phyloP scores from a whole-genome alignment of 2,797 vertebrate species.

The Chaenodraco wilsoni region DNA sequence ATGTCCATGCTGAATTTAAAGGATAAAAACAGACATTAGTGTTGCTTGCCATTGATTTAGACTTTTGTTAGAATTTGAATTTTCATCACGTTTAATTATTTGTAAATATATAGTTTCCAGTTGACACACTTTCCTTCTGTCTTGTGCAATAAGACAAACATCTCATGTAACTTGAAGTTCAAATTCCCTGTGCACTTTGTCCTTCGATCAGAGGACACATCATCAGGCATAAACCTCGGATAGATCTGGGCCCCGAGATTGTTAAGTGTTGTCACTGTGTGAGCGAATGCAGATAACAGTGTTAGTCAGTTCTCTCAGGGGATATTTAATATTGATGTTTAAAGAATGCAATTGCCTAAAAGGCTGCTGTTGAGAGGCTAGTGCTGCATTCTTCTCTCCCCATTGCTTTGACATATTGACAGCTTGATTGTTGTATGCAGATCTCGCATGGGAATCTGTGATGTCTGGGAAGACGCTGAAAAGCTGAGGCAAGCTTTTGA shows the following conservation, averaged over 20 bases:
- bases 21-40: background rate
- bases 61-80: background rate
- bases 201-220: slow-evolving; percentile 16
- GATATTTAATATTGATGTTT: slow-evolving; percentile 56
- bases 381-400: slow-evolving; percentile 8
- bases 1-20: background rate
- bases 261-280: slow-evolving; percentile 31
- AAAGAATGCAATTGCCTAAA: slow-evolving; percentile 43
- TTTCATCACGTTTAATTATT: background rate
- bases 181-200: slow-evolving; percentile 1
- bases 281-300: slow-evolving; percentile 44
- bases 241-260: slow-evolving; percentile 1
- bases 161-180: background rate
- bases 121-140: background rate
- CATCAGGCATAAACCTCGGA: background rate
- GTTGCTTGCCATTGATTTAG: slow-evolving; percentile 2
- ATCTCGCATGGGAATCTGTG: slow-evolving; percentile 40
- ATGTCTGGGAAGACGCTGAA: slow-evolving; percentile 42
- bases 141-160: background rate
- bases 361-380: slow-evolving; percentile 41
- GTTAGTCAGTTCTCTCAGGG: slow-evolving; percentile 14
- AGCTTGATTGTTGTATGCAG: slow-evolving; percentile 60
- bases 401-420: slow-evolving; percentile 62
- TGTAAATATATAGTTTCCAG: background rate
- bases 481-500: slow-evolving; percentile 60